Base-by-base conservation (phyloP, 2,888 invertebrate species). In the Abrostola triplasia region DNA sequence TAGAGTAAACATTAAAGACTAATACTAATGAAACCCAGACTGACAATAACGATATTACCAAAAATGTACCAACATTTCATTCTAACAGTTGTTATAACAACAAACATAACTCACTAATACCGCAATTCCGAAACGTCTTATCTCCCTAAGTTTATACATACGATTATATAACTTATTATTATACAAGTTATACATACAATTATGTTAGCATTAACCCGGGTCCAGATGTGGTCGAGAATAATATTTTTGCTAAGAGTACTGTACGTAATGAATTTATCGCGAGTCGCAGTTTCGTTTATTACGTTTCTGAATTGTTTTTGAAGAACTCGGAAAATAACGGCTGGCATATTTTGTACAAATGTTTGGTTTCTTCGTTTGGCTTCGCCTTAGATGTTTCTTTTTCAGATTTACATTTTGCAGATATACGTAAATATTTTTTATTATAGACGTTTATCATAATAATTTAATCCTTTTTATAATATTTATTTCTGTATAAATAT, bases 201-300 rank as follows among this genome's bases (percentile, higher is more conserved):
- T 79, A 70, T 77, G 61, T 70, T 59, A 64, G 64, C 67, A 77
- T 76, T 79, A 76, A 68, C 35, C 11, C 61, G 85, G 84, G 79
- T 80, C 80, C 84, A 82, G 86, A 85, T 84, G 84, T 79, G 77
- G 81, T 73, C 73, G 78, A 76, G 83, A 80, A 82, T 83, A 81
- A 84, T 88, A 85, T 87, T 90, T 88, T 88, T 87, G 86, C 85
- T 80, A 82, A 77, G 76, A 77, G 77, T 73, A 76, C 79, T 24
- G 24, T 24, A 24, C 77, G 80, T 84, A 84, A 89, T 87, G 85
- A 88, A 88, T 89, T 88, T 88, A 89, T 87, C 83, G 84, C 79
- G 44, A 59, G 71, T 68, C 67, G 60, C 70, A 58, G 65, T 57
- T 61, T 59, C 73, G 59, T 52, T 76, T 73, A 73, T 76, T 64